Evolutionary conservation across 23 tunicate species (phyloP), one percentile per base, ranked within the genome.

Genomic region (Styela plicata): DNA sequence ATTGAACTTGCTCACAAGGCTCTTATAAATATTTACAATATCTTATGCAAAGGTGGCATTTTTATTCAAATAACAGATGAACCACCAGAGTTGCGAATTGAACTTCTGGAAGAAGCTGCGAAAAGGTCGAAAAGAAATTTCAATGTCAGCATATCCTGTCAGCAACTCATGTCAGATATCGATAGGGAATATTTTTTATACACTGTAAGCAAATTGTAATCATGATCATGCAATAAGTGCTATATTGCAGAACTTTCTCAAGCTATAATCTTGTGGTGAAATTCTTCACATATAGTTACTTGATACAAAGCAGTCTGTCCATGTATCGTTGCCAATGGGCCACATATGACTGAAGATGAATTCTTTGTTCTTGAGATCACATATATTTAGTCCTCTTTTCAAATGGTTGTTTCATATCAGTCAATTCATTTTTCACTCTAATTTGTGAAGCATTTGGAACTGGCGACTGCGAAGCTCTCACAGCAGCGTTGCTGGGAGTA

Each of bases 51-150:
- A 19, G 80, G 64, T 30, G 97, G 97, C 22, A 34, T 26, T 25
- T 52, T 83, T 16, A 28, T 92, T 20, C 97, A 87, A 80, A 61
- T 92, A 10, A 86, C 97, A n/a, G 89, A 90, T 17, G 91, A 92
- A 2, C 75, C 83, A 17, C 97, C 97, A 0, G 97, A 92, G 26
- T 7, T 34, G 31, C 71, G 89, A 53, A 36, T 91, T 20, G 81
- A 80, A 28, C 52, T 79, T 22, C 37, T 89, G 63, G 7, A 70
- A 25, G 24, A 44, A 20, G 24, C 31, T 36, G n/a, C 37, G 13
- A 32, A 30, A 27, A 30, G 34, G 23, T 71, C 7, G 3, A 5
- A 27, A 27, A 13, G 13, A 5, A 13, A 44, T 44, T 44, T 13
- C 13, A 44, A 44, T 44, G 13, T 44, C 57, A 44, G 57, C 57